Percentiles rank a stretch among this genome's conserved stretches.
Evolutionary conservation across 1,140 invertebrate species (phyloP).

Genomic region (Eumaeus atala): DNA sequence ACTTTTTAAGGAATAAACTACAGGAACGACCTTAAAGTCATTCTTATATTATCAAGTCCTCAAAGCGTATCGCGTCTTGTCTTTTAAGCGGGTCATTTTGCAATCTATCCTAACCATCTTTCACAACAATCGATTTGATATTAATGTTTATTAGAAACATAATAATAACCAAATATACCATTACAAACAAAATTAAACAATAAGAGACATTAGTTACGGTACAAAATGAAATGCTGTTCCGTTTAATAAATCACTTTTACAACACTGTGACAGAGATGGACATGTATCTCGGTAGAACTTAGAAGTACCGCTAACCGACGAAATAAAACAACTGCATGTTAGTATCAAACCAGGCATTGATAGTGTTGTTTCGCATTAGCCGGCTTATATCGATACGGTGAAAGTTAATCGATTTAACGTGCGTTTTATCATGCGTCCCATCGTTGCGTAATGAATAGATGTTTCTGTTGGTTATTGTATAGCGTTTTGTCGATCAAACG

Average conservation of each 20-base stretch:
- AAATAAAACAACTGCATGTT: neutral
- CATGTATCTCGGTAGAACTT: too few species aligned
- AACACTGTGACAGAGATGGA: conserved; percentile 30
- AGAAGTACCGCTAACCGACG: conserved; percentile 25
- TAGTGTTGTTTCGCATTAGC: conserved; percentile 10
- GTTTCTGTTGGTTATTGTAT: neutral
- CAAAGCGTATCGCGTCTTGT: too few species aligned
- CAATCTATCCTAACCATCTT: neutral
- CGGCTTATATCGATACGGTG: conserved; percentile 43
- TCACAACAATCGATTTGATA: neutral
- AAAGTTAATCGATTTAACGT: conserved; percentile 53
- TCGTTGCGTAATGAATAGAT: conserved; percentile 44
- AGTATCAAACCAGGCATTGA: conserved; percentile 5
- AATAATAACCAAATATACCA: conserved; percentile 24
- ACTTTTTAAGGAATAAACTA: too few species aligned
- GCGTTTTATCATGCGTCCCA: conserved; percentile 34
- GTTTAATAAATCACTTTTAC: conserved; percentile 20
- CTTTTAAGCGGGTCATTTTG: neutral
- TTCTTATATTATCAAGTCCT: too few species aligned
- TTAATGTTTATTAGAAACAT: conserved; percentile 17
- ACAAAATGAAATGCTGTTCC: neutral
- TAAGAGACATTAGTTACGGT: conserved; percentile 15
- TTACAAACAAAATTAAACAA: conserved; percentile 27
- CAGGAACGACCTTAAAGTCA: too few species aligned
- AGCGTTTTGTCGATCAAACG: neutral